phyloP scores from a whole-genome alignment of 2,113 vertebrate genomes.

The Takifugu flavidus region DNA sequence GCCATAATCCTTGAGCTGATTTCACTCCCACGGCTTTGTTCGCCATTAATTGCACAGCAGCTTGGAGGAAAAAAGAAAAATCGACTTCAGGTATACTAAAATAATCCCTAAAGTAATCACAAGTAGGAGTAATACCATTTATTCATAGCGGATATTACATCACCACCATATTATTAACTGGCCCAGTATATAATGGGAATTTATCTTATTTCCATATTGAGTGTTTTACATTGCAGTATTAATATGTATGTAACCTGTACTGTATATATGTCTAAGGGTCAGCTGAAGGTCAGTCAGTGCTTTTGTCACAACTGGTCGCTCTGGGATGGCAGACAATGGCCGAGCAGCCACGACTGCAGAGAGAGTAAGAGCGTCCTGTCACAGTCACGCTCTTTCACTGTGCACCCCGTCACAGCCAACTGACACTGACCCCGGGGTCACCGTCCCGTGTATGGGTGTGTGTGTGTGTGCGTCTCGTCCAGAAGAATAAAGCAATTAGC shows the following conservation, averaged over 20 bases:
- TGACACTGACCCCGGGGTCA: constrained; percentile 60
- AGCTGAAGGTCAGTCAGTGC: constrained; percentile 62
- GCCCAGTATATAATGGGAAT: neutral
- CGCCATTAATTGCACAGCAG: too few relatives aligned
- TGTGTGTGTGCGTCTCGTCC: constrained; percentile 32
- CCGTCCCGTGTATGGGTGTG: constrained; percentile 1
- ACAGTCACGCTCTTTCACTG: constrained; percentile 38
- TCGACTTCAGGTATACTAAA: too few relatives aligned
- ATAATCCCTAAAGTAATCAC: too few relatives aligned
- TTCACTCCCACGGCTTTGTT: too few relatives aligned
- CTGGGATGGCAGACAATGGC: constrained; percentile 52
- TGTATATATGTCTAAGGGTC: constrained; percentile 55
- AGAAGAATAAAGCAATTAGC: constrained; percentile 36
- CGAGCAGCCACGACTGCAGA: constrained; percentile 27
- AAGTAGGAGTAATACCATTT: too few relatives aligned
- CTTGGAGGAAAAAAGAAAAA: too few relatives aligned
- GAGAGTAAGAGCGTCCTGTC: constrained; percentile 36
- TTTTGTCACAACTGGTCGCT: constrained; percentile 70
- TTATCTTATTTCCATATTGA: neutral
- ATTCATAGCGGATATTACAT: too few relatives aligned
- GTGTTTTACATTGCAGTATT: neutral
- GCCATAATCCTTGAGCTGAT: neutral
- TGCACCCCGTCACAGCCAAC: constrained; percentile 64
- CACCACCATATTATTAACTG: neutral
- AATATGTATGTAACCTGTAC: constrained; percentile 7